phyloP scores from a whole-genome alignment of 1,140 invertebrate species.

The Kradibia gibbosae region DNA sequence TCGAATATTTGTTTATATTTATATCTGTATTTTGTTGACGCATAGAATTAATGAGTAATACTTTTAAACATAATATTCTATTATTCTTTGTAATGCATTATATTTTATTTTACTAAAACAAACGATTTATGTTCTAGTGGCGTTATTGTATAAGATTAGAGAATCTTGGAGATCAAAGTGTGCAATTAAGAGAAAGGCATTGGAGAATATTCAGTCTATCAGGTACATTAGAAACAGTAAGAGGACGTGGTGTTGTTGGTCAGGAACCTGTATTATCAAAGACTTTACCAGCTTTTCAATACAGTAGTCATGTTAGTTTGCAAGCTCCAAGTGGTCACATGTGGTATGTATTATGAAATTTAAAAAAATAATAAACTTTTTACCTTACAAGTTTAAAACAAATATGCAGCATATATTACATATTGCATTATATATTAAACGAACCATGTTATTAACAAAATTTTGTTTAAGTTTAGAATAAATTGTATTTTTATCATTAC shows the following conservation, averaged over 20 bases:
- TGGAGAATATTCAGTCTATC: conserved; percentile 97
- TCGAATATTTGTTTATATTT: too few species aligned
- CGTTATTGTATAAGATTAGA: conserved; percentile 96
- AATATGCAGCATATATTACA: too few species aligned
- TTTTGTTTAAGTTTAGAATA: too few species aligned
- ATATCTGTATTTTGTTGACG: too few species aligned
- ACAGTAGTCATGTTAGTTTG: conserved; percentile 95
- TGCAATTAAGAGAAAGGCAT: conserved; percentile 94
- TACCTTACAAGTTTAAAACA: too few species aligned
- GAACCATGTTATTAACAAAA: too few species aligned
- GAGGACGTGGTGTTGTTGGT: conserved; percentile 94
- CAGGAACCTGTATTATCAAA: conserved; percentile 94
- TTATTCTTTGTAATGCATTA: too few species aligned
- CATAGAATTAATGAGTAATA: too few species aligned
- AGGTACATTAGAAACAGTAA: conserved; percentile 94
- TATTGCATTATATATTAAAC: too few species aligned
- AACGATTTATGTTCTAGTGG: conserved; percentile 79
- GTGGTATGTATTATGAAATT: conserved; percentile 80
- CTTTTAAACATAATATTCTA: too few species aligned
- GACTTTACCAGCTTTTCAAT: conserved; percentile 94
- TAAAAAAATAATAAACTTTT: background rate
- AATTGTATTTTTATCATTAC: conserved; percentile 53
- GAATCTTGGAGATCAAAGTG: conserved; percentile 90
- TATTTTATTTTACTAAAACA: too few species aligned
- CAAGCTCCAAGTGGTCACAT: conserved; percentile 98